Conservation (phyloP, 1,140 invertebrate genomes). For the Ceratosolen fusciceps region DNA sequence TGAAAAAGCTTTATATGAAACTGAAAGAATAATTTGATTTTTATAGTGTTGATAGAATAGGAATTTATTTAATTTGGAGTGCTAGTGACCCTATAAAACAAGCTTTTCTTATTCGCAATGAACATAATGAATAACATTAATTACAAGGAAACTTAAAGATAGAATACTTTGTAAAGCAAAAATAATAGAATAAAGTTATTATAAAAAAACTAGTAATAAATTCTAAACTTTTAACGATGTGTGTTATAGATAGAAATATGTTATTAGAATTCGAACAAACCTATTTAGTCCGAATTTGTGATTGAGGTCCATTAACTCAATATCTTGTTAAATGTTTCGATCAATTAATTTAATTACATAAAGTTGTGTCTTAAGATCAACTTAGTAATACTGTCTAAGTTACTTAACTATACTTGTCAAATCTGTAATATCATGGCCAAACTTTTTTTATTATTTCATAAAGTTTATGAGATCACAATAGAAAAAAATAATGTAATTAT, state of each 20-base stretch:
- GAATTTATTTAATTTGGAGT: background rate
- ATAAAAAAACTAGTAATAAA: background rate
- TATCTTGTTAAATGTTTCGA: constrained; percentile 6
- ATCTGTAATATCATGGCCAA: background rate
- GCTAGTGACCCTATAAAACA: background rate
- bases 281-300: background rate
- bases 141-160: background rate
- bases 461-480: background rate
- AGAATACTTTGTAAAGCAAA: background rate
- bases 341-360: constrained; percentile 4
- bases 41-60: too few relatives aligned
- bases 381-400: background rate
- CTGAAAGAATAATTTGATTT: too few relatives aligned
- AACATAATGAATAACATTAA: background rate
- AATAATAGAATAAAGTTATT: background rate
- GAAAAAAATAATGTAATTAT: background rate
- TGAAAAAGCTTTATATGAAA: too few relatives aligned
- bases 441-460: background rate
- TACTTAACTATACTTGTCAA: background rate
- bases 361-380: constrained; percentile 3
- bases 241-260: background rate
- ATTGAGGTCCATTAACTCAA: background rate
- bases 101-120: background rate
- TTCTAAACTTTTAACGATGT: background rate
- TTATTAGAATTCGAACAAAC: background rate